Percentiles rank a stretch among this genome's conserved stretches.
Evolutionary conservation across 2,113 vertebrate genomes (phyloP).

Genomic region (Hippocampus mohnikei): DNA sequence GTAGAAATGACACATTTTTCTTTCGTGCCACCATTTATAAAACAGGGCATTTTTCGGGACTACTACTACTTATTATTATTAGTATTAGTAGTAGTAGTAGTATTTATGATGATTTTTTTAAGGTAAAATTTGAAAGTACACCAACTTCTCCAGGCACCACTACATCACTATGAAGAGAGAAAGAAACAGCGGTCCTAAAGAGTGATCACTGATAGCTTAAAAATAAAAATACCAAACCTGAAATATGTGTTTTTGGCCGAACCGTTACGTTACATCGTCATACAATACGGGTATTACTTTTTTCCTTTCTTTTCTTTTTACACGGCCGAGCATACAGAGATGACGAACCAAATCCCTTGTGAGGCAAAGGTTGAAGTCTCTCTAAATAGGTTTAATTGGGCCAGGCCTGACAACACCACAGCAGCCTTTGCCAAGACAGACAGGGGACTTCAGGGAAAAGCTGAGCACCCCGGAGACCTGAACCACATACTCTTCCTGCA

Average conservation of each 20-base stretch:
- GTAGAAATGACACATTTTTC: too few species aligned
- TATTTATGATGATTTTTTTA: too few species aligned
- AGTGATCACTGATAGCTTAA: constrained; percentile 46
- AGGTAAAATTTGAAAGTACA: too few species aligned
- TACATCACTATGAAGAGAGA: constrained; percentile 1
- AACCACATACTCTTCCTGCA: constrained; percentile 25
- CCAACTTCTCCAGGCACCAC: too few species aligned
- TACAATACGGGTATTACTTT: constrained; percentile 31
- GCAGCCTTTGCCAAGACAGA: constrained; percentile 53
- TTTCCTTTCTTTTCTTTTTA: constrained; percentile 17
- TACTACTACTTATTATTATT: too few species aligned
- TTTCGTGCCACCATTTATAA: too few species aligned
- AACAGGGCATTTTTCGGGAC: too few species aligned
- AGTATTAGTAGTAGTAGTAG: too few species aligned
- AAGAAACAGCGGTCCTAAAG: constrained; percentile 36
- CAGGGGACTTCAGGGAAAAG: constrained; percentile 46
- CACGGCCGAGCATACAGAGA: constrained; percentile 48
- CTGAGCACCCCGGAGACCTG: constrained; percentile 53
- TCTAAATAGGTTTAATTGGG: constrained; percentile 68
- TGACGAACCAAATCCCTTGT: constrained; percentile 53
- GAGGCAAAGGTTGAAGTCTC: constrained; percentile 58
- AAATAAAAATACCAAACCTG: constrained; percentile 43
- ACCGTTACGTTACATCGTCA: constrained; percentile 58
- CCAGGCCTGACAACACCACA: constrained; percentile 48
- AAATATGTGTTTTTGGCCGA: constrained; percentile 44